Evolutionary conservation across 2,113 vertebrate species (phyloP).

Genomic region (Dicerorhinus sumatrensis): DNA sequence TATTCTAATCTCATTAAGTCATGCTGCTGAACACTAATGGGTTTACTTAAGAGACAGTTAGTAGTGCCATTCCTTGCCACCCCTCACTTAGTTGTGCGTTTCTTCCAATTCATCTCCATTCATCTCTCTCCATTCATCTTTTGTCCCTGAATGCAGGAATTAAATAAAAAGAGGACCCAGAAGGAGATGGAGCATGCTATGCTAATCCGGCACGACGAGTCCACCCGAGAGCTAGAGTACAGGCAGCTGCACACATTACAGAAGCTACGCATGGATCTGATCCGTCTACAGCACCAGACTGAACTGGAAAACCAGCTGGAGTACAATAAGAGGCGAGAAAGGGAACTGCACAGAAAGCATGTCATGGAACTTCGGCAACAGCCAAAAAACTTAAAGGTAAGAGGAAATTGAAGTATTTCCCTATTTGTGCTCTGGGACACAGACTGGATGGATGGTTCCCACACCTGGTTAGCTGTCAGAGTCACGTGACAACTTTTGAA

Average conservation of each 20-base stretch:
- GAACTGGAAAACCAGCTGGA: slow-evolving; percentile 99
- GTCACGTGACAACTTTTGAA: neutral
- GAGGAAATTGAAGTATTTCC: neutral
- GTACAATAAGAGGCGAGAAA: slow-evolving; percentile 98
- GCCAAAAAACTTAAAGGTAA: slow-evolving; percentile 98
- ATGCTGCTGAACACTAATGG: neutral
- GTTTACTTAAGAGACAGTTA: neutral
- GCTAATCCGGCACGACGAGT: slow-evolving; percentile 99
- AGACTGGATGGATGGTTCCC: neutral
- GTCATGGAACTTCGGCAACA: slow-evolving; percentile 99
- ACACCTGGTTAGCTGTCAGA: neutral
- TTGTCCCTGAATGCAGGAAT: slow-evolving; percentile 88
- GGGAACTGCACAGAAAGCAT: slow-evolving; percentile 98
- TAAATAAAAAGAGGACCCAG: slow-evolving; percentile 98
- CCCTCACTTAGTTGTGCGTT: fast-evolving
- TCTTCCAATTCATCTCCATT: neutral
- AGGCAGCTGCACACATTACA: slow-evolving; percentile 97
- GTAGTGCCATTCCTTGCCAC: fast-evolving
- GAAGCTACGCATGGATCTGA: slow-evolving; percentile 99
- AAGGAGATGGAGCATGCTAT: slow-evolving; percentile 99
- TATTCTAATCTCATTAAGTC: neutral
- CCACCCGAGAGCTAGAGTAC: slow-evolving; percentile 97
- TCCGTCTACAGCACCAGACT: slow-evolving; percentile 99
- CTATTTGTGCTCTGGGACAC: neutral
- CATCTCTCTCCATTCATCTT: slow-evolving; percentile 30